Evolutionary conservation across 2,113 vertebrate species (phyloP).

Genomic region (Theristicus caerulescens): DNA sequence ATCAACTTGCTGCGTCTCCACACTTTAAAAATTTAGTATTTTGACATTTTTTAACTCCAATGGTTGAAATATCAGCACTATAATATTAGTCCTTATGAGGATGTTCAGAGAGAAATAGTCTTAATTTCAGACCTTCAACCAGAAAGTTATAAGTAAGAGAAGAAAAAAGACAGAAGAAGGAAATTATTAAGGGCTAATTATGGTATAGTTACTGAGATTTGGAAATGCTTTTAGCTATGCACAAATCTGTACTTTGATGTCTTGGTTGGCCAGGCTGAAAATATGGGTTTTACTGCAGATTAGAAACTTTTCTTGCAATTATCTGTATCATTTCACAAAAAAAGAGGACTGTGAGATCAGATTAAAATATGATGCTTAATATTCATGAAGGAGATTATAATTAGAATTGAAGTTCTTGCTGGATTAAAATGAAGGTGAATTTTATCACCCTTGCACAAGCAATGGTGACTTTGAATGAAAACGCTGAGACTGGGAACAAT

Average conservation of each 20-base stretch:
- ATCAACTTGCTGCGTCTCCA: background rate
- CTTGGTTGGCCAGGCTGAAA: background rate
- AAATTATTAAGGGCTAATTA: background rate
- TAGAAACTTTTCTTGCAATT: background rate
- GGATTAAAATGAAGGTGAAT: background rate
- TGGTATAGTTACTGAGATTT: background rate
- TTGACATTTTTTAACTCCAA: background rate
- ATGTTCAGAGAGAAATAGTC: background rate
- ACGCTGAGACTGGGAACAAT: background rate
- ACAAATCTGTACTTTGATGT: background rate
- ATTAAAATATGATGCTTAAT: background rate
- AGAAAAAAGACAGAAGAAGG: background rate
- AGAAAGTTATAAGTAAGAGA: background rate
- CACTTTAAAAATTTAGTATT: background rate
- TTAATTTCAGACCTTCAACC: background rate
- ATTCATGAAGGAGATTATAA: background rate
- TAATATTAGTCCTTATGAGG: background rate
- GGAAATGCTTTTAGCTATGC: background rate
- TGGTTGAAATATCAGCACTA: background rate
- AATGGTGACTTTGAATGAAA: background rate
- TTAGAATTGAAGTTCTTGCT: background rate
- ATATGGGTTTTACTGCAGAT: background rate
- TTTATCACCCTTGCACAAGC: background rate
- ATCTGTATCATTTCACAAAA: background rate
- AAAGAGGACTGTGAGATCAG: background rate